These are phyloP conservation scores for Hyles vespertilio DNA, from an alignment of 1,140 invertebrate genomes.

Conservation along the genomic window DNA sequence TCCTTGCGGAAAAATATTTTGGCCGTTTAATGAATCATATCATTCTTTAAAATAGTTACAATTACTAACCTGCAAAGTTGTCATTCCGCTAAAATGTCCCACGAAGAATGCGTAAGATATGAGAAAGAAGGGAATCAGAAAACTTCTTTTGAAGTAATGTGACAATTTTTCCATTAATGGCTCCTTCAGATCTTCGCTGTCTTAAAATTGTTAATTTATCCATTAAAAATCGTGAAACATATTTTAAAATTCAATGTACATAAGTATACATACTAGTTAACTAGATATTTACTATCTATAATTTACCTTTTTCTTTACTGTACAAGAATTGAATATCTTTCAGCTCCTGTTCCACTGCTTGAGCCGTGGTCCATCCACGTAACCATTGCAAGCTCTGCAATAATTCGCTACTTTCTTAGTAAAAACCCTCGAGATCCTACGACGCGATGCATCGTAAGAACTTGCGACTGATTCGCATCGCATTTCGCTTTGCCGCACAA, in stretches of 20 bases:
- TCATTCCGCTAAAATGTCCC: constrained; percentile 83
- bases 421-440: not conserved
- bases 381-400: constrained; percentile 78
- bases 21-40: too few relatives aligned
- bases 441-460: too few relatives aligned
- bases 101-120: constrained; percentile 81
- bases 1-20: too few relatives aligned
- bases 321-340: constrained; percentile 63
- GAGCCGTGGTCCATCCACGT: constrained; percentile 79
- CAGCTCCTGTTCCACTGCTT: constrained; percentile 77
- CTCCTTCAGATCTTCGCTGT: constrained; percentile 24
- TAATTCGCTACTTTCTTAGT: not conserved
- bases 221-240: too few relatives aligned
- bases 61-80: constrained; percentile 76
- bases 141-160: constrained; percentile 73
- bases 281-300: not conserved
- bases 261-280: too few relatives aligned
- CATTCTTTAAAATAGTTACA: too few relatives aligned
- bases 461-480: too few relatives aligned
- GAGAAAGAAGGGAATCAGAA: constrained; percentile 80
- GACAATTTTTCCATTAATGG: constrained; percentile 44
- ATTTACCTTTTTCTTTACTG: constrained; percentile 46
- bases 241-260: too few relatives aligned
- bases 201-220: not conserved
- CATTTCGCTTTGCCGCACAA: too few relatives aligned